Evolutionary conservation across 2,113 vertebrate genomes (phyloP).

Genomic region (Progne subis): DNA sequence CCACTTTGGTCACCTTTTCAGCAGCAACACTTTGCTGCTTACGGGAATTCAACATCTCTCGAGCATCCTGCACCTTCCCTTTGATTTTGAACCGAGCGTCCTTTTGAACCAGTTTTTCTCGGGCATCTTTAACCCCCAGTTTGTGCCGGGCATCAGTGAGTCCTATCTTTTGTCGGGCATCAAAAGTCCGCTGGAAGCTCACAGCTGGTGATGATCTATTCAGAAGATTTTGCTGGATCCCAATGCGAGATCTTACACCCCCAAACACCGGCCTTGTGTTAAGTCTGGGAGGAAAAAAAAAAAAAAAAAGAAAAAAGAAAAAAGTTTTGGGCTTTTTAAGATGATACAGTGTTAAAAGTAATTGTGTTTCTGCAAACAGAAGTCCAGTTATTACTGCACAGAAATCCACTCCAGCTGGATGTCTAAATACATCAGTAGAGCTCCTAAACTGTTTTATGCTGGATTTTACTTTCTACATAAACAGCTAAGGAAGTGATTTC

Average conservation of each 20-base stretch:
- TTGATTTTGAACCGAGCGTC: conserved; percentile 93
- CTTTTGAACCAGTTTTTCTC: conserved; percentile 90
- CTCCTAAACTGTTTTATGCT: neutral
- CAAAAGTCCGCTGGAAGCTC: conserved; percentile 81
- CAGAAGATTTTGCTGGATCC: conserved; percentile 71
- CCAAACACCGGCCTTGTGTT: conserved; percentile 70
- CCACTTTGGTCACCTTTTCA: conserved; percentile 81
- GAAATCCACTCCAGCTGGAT: neutral
- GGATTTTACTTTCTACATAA: neutral
- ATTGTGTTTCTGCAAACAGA: neutral
- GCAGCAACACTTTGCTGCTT: conserved; percentile 79
- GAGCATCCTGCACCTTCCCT: conserved; percentile 89
- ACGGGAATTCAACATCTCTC: conserved; percentile 93
- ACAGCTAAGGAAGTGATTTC: neutral
- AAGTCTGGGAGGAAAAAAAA: conserved; percentile 24
- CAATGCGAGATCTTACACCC: conserved; percentile 74
- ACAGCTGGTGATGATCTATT: conserved; percentile 47
- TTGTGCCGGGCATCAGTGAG: conserved; percentile 85
- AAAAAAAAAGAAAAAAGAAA: neutral
- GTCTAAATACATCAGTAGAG: neutral
- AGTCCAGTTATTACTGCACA: neutral
- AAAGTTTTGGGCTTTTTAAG: neutral
- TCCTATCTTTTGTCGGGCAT: conserved; percentile 94
- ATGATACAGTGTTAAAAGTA: neutral
- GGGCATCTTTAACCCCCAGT: conserved; percentile 90